Base-by-base conservation (phyloP, 2,797 vertebrate genomes). In the Danionella dracula region DNA sequence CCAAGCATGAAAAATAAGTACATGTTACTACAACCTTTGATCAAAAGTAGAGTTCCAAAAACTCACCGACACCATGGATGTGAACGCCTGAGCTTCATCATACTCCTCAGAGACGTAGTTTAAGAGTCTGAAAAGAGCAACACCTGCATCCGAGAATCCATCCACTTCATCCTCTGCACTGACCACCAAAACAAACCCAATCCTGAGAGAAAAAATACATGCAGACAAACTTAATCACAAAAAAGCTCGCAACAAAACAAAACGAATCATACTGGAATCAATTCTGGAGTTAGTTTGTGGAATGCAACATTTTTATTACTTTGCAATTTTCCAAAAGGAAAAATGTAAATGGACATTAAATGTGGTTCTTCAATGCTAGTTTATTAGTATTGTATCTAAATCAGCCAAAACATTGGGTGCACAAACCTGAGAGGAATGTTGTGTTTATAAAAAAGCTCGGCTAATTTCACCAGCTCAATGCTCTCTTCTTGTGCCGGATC, bases 101-200 rank as follows among this genome's bases (percentile, higher is more conserved):
- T 87, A 87, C 82, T 98, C 93, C 40, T 96, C 91, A 16, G 86
- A 76, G 68, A 97, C 88, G 80, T 94, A 98, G 82, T 92, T 95
- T 83, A 96, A 90, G 69, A 91, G 84, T 82, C 93, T 83, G 89
- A 92, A 93, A 78, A 99, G 89, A 75, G 92, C 94, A 71, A 95
- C 83, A 54, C 94, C 95, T 40, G 90, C 87, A 53, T 97, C 93
- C 46, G 83, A 69, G 73, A 82, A 84, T 71, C 92, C 93, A 86
- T 97, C 92, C 71, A 90, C 82, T 76, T 88, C 84, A 81, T 94
- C 91, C 76, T 91, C 82, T 31, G 87, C 79, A 86, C 83, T 93
- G 84, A 99, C 84, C 83, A 95, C 74, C 82, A 99, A 96, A 81
- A 97, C 93, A 84, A 97, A 93, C 76, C 97, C 97, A 87, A 99